phyloP scores from a whole-genome alignment of 2,113 vertebrate genomes.

The Silurus meridionalis region DNA sequence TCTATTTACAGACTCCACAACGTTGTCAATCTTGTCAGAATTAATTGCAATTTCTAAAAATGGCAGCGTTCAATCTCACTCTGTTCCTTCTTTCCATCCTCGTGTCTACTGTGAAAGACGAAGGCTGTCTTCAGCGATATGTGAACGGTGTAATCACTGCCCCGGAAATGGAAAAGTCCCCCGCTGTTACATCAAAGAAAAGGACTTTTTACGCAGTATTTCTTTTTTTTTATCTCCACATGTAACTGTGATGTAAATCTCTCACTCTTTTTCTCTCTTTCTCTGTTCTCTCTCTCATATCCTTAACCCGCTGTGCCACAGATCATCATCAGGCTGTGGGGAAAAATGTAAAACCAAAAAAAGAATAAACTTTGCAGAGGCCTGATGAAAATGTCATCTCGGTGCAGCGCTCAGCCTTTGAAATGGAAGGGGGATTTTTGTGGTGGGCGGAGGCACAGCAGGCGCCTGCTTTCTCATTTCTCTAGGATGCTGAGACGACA shows the following conservation, averaged over 20 bases:
- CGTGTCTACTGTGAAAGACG: slow-evolving; percentile 13
- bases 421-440: slow-evolving; percentile 63
- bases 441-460: slow-evolving; percentile 59
- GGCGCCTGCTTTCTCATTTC: slow-evolving; percentile 60
- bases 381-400: slow-evolving; percentile 62
- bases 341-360: slow-evolving; percentile 47
- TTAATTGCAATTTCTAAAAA: not conserved
- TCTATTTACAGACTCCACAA: not conserved
- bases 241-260: slow-evolving; percentile 8
- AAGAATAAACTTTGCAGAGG: slow-evolving; percentile 35
- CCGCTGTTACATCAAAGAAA: slow-evolving; percentile 27
- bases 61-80: not conserved
- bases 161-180: not conserved
- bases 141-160: slow-evolving; percentile 7
- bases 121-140: not conserved
- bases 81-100: slow-evolving; percentile 6
- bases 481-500: slow-evolving; percentile 59
- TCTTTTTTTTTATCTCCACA: slow-evolving; percentile 19
- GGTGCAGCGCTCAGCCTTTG: slow-evolving; percentile 52
- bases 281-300: slow-evolving; percentile 6
- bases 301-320: slow-evolving; percentile 17
- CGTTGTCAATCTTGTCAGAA: not conserved
- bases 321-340: slow-evolving; percentile 33
- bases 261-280: not conserved
- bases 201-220: slow-evolving; percentile 12